These are phyloP conservation scores for Pomacea maculata DNA, from an alignment of 1,140 invertebrate species.

Conservation along the genomic window DNA sequence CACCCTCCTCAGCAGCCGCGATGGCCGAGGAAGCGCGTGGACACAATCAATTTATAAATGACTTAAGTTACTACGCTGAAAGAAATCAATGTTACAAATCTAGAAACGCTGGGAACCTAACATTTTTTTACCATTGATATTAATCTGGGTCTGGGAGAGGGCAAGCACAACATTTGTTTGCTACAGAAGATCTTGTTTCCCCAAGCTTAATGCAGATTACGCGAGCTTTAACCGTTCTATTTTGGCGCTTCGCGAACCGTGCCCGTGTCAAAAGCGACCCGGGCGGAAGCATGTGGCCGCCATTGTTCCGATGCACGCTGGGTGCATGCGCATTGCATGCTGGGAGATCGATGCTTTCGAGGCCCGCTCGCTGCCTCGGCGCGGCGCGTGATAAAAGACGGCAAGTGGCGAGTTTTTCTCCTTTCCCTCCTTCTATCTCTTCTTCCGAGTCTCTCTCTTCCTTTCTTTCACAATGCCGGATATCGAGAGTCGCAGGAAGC, in stretches of 20 bases:
- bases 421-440: no score
- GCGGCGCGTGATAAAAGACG: no score
- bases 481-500: no score
- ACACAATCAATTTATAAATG: no score
- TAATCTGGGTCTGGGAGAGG: neutral
- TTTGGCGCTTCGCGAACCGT: neutral
- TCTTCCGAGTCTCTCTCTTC: no score
- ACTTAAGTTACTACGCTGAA: no score
- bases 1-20: no score
- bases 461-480: no score
- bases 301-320: conserved; percentile 21
- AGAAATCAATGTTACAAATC: no score
- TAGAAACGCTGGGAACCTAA: no score
- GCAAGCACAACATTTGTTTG: conserved; percentile 1
- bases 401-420: no score
- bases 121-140: conserved; percentile 7
- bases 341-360: conserved; percentile 9
- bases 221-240: conserved; percentile 3
- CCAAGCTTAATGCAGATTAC: conserved; percentile 1
- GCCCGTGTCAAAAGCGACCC: neutral
- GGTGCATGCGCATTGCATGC: conserved; percentile 17
- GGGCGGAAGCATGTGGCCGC: conserved; percentile 7
- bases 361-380: neutral
- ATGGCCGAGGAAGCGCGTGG: no score
- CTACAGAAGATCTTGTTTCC: conserved; percentile 3